Evolutionary conservation across 1,140 invertebrate species (phyloP), one percentile per base, ranked within the genome.

Genomic region (Sitodiplosis mosellana): DNA sequence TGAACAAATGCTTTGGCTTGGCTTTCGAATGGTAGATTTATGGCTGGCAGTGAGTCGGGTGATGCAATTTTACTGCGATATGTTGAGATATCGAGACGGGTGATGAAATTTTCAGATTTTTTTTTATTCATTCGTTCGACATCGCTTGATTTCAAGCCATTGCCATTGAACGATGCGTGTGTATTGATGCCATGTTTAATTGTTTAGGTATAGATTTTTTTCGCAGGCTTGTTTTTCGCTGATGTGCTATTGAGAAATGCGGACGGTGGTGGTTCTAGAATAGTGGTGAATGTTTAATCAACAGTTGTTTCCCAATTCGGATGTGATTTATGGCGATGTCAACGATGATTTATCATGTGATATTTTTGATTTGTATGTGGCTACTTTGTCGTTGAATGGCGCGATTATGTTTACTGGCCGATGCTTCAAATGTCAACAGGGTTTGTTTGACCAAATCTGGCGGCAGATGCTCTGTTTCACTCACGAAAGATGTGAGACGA

Each of bases 401-500:
- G 19, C 68, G 68, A 7, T 68, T 55, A 2, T 72, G 61, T 0
- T 70, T 62, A 54, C 72, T 67, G n/a, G 77, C 70, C 5, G 75
- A 70, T 22, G 74, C 72, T 61, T 91, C 87, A 64, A 91, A 91
- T 56, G 87, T 80, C 54, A 80, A 76, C 51, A 87, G 73, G 1
- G 82, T 81, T 41, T 84, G 82, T 56, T 84, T 85, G 36, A 90
- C 86, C 42, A 87, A 74, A 71, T 89, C 86, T 1, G 81, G 78
- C 2, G 84, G 83, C 2, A 86, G 87, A 17, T 87, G 71, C 52
- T 89, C 86, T 0, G 77, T 78, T 38, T 86, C 82, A 49, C 77
- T 77, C 47, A 84, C 69, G 14, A 84, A 64, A 2, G 80, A 79
- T 45, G 72, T 69, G 18, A 80, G 69, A 17, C 79, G 68, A 51